Evolutionary conservation across 1,140 invertebrate species (phyloP).

Genomic region (Adoxophyes honmai): DNA sequence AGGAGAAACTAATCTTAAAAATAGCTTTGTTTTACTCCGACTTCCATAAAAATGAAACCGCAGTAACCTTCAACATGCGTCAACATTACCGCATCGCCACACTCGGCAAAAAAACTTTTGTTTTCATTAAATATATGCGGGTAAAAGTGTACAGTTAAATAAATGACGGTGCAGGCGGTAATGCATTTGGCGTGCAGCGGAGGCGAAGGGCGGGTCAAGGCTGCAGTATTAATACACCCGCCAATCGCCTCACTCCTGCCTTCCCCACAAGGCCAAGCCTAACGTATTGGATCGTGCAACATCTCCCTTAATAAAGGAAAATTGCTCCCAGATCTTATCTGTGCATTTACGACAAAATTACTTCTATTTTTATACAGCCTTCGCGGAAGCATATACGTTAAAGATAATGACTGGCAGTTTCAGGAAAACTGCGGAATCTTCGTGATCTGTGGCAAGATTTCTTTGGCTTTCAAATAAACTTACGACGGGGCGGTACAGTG

Average conservation of each 20-base stretch:
- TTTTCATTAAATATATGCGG: neutral
- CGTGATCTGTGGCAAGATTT: no score
- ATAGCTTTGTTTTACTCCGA: no score
- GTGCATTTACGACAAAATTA: constrained; percentile 2
- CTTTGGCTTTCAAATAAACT: no score
- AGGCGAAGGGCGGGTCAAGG: constrained; percentile 18
- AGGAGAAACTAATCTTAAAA: no score
- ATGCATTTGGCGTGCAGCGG: constrained; percentile 11
- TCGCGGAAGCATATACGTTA: no score
- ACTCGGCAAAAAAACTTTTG: neutral
- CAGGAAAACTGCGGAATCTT: no score
- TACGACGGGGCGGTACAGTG: no score
- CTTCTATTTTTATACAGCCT: neutral
- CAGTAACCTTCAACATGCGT: no score
- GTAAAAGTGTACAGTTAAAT: constrained; percentile 4
- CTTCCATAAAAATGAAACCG: no score
- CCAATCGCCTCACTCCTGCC: constrained; percentile 33
- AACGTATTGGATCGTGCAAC: constrained; percentile 2
- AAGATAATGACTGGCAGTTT: no score
- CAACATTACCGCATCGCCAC: no score
- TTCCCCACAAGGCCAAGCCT: constrained; percentile 32
- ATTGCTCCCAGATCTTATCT: constrained; percentile 8
- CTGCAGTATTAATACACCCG: constrained; percentile 19
- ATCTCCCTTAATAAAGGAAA: constrained; percentile 14
- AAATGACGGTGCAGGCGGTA: neutral